These are phyloP conservation scores for Clistopyga incitator DNA, from an alignment of 2,888 invertebrate genomes.

Conservation along the genomic window DNA sequence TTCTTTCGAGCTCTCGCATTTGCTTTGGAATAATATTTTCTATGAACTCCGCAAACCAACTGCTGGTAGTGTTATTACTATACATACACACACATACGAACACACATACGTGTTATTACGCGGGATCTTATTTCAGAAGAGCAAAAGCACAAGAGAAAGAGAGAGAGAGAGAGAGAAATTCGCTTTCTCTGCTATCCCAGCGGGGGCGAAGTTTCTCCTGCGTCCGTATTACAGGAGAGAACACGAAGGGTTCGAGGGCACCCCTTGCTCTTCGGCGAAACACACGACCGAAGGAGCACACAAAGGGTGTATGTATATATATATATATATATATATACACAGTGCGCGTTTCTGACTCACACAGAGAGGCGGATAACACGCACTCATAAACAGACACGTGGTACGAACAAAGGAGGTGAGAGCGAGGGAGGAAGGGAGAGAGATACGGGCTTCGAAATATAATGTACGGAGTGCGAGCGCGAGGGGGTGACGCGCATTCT, in stretches of 20 bases:
- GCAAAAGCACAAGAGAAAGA: constrained; percentile 1
- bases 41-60: constrained; percentile 20
- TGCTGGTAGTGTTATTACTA: neutral
- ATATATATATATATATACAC: no score
- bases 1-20: neutral
- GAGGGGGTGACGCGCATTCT: constrained; percentile 72
- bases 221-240: constrained; percentile 39
- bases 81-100: neutral
- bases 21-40: constrained; percentile 43
- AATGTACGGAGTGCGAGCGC: constrained; percentile 64
- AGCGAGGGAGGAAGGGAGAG: constrained; percentile 5
- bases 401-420: constrained; percentile 57
- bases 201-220: constrained; percentile 53
- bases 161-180: constrained; percentile 3
- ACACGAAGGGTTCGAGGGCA: constrained; percentile 60
- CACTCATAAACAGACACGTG: constrained; percentile 58
- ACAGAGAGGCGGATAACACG: constrained; percentile 55
- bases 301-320: constrained; percentile 55
- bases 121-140: constrained; percentile 8
- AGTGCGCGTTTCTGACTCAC: constrained; percentile 6
- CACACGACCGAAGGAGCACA: constrained; percentile 32
- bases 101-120: constrained; percentile 21
- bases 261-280: constrained; percentile 48
- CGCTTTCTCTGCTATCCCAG: constrained; percentile 11
- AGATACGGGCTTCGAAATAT: constrained; percentile 50